Evolutionary conservation across 2,797 vertebrate genomes (phyloP).

Genomic region (Xenops minutus): DNA sequence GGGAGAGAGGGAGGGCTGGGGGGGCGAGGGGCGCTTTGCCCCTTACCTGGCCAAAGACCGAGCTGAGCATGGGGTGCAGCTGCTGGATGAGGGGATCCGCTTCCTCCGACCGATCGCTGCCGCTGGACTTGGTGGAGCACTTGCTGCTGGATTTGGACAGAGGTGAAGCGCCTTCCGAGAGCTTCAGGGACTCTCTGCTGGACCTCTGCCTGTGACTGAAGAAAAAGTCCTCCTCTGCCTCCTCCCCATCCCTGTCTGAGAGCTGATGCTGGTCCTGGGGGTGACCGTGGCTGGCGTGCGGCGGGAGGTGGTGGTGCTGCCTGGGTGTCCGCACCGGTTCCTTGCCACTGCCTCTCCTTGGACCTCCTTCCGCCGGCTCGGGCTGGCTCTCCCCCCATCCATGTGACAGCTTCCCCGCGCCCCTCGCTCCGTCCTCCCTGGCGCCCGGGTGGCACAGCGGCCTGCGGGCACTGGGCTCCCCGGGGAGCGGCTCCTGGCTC

Average conservation of each 20-base stretch:
- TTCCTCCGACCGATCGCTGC: constrained; percentile 78
- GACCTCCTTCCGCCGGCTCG: constrained; percentile 67
- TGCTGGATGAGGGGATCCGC: constrained; percentile 81
- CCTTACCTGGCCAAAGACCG: constrained; percentile 89
- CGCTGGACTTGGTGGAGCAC: constrained; percentile 79
- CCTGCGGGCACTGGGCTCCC: constrained; percentile 88
- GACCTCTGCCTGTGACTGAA: constrained; percentile 63
- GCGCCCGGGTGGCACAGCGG: constrained; percentile 86
- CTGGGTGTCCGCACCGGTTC: constrained; percentile 49
- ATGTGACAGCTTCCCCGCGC: constrained; percentile 65
- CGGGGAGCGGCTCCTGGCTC: constrained; percentile 73
- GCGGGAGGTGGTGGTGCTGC: constrained; percentile 67
- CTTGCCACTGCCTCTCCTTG: constrained; percentile 63
- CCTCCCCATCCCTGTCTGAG: constrained; percentile 70
- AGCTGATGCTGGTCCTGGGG: constrained; percentile 72
- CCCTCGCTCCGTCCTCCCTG: constrained; percentile 63
- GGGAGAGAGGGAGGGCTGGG: not conserved
- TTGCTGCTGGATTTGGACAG: constrained; percentile 78
- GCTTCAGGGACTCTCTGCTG: constrained; percentile 60
- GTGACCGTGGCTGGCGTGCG: constrained; percentile 61
- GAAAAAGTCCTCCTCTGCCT: constrained; percentile 70
- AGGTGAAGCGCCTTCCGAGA: constrained; percentile 73
- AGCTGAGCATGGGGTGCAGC: constrained; percentile 88
- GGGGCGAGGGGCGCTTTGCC: not conserved
- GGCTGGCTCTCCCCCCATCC: constrained; percentile 71